Evolutionary conservation across 2,113 vertebrate species (phyloP), one percentile per base, ranked within the genome.

Genomic region (Ochotona princeps): DNA sequence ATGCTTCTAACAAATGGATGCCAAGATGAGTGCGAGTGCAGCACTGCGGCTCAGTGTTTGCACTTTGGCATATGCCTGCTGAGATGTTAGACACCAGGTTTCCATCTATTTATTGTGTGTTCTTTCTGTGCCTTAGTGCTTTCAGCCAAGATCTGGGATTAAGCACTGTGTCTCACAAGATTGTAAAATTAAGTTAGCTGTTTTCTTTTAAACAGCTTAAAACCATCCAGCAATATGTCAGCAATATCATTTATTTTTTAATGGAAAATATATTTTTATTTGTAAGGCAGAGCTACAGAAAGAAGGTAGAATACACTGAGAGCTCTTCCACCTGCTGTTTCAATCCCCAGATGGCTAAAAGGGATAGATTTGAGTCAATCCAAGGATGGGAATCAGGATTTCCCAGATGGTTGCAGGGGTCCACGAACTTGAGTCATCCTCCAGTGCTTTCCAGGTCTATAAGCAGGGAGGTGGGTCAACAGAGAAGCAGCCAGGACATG

Each of bases 21-120:
- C 5, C 20, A n/a, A 23, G 18, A 78, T 8, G 12, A 49, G 60
- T 7, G 5, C 0, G 6, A 49, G 60, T 7, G 5, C 0, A 4
- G 15, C 49, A 0, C 38, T n/a, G 38, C 3, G 11, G 3, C 20
- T 44, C 3, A 8, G 21, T 38, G 6, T 3, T 9, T 1, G 25
- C 28, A 47, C 8, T 20, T 2, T 63, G 21, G 1, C 30, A 35
- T 2, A 6, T 30, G 28, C 6, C 18, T 85, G 13, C 26, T 15
- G 44, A 14, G 47, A 4, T 67, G 8, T 67, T 57, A 69, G n/a
- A 38, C 14, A 8, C 7, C 65, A 63, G 28, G 38, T 49, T 79
- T 12, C 23, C 18, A 57, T 10, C 5, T 6, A 2, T 7, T 35
- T 65, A 3, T 44, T 38, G 0, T 67, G 23, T 35, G 20, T 54